Conservation (phyloP, 2,888 invertebrate species). For the Dasypolia templi region DNA sequence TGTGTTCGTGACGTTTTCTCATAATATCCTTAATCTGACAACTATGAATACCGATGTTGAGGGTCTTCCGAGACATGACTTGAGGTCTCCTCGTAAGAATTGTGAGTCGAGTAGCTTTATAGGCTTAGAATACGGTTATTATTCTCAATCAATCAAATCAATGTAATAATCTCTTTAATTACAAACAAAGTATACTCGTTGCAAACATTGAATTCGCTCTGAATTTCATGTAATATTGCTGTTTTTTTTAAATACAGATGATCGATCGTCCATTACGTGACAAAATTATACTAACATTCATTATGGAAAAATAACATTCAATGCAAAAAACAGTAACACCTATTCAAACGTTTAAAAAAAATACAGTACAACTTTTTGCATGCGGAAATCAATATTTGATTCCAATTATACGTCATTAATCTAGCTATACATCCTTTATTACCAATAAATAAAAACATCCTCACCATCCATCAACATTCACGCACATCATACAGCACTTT, state of each 20-base stretch:
- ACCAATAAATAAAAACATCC: slow-evolving; percentile 47
- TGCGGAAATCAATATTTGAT: slow-evolving; percentile 7
- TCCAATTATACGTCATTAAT: slow-evolving; percentile 26
- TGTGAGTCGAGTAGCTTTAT: too few relatives aligned
- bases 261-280: not conserved
- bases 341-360: not conserved
- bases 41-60: too few relatives aligned
- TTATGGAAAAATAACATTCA: not conserved
- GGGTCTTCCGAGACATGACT: too few relatives aligned
- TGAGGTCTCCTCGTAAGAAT: too few relatives aligned
- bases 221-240: not conserved
- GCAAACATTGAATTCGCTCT: not conserved
- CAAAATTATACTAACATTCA: not conserved
- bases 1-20: too few relatives aligned
- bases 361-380: slow-evolving; percentile 1
- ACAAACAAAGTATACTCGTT: not conserved
- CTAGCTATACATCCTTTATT: slow-evolving; percentile 29
- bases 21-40: too few relatives aligned
- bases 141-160: too few relatives aligned
- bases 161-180: not conserved
- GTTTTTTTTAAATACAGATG: not conserved
- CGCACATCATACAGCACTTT: slow-evolving; percentile 29
- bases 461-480: slow-evolving; percentile 49
- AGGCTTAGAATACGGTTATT: too few relatives aligned
- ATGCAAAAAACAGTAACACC: not conserved